Conservation (phyloP, 2,797 vertebrate genomes). For the Spinibarbus caldwelli region DNA sequence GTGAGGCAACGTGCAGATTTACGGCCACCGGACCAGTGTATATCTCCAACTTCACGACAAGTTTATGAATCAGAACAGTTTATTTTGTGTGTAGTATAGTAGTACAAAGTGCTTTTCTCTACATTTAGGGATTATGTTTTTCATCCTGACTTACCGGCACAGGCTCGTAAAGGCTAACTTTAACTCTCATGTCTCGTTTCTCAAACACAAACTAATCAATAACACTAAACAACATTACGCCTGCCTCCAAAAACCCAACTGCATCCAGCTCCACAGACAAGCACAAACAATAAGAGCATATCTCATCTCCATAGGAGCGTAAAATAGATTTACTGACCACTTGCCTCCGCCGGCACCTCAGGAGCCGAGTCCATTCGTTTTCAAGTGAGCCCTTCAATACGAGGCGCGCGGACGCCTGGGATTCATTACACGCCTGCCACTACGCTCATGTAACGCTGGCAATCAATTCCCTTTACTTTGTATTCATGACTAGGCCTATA, state of each 20-base stretch:
- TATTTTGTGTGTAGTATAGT: not conserved
- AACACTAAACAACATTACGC: slow-evolving; percentile 38
- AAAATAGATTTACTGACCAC: slow-evolving; percentile 65
- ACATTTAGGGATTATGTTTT: slow-evolving; percentile 4
- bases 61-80: slow-evolving; percentile 23
- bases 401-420: slow-evolving; percentile 39
- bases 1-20: slow-evolving; percentile 4
- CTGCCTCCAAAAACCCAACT: slow-evolving; percentile 1
- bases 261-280: not conserved
- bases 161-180: slow-evolving; percentile 5
- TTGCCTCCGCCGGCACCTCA: slow-evolving; percentile 47
- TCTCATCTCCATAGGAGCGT: slow-evolving; percentile 47
- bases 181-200: slow-evolving; percentile 24
- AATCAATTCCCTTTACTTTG: slow-evolving; percentile 65
- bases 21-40: too few relatives aligned
- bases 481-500: slow-evolving; percentile 58
- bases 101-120: not conserved
- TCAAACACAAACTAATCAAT: slow-evolving; percentile 52
- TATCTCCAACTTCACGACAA: slow-evolving; percentile 5
- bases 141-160: slow-evolving; percentile 4
- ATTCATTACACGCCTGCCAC: slow-evolving; percentile 61
- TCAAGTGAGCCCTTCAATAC: slow-evolving; percentile 57
- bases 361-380: slow-evolving; percentile 58
- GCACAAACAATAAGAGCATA: slow-evolving; percentile 39
- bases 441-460: slow-evolving; percentile 54